phyloP scores from a whole-genome alignment of 2,888 invertebrate genomes.

The Amorpha juglandis region DNA sequence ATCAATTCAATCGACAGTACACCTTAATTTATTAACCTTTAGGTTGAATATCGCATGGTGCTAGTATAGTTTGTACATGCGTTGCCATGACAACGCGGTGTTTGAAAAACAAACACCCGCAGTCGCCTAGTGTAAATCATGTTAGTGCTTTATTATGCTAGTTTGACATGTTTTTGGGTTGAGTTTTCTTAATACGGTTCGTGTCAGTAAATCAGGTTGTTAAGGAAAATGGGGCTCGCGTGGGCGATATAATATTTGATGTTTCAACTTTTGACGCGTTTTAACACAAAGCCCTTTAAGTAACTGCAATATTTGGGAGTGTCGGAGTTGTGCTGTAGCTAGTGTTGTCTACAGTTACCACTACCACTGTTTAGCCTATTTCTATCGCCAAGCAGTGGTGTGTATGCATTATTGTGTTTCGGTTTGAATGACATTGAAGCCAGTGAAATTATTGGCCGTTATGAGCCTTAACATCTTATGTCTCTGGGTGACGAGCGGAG shows the following conservation, averaged over 20 bases:
- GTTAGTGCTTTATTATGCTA: constrained; percentile 8
- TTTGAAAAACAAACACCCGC: constrained; percentile 3
- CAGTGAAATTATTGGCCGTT: no score
- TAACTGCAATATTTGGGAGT: no score
- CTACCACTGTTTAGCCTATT: no score
- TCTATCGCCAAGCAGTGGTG: no score
- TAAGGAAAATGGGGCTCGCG: neutral
- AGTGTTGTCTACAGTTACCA: no score
- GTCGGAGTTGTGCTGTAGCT: no score
- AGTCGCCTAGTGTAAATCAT: constrained; percentile 3
- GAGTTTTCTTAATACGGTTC: constrained; percentile 1
- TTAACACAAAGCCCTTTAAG: no score
- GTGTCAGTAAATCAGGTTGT: neutral
- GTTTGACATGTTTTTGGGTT: constrained; percentile 17
- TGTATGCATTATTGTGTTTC: no score
- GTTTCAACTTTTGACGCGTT: no score
- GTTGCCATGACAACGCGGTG: constrained; percentile 55
- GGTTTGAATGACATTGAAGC: no score
- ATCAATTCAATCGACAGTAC: constrained; percentile 22
- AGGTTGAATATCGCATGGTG: constrained; percentile 31
- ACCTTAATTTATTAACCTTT: constrained; percentile 4
- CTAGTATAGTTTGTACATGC: constrained; percentile 48
- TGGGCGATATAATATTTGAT: neutral
- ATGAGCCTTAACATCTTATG: no score
- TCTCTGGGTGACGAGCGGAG: no score